A percentile compares a stretch with the other conserved stretches of the same genome.
Conservation (phyloP, 2,797 vertebrate species). For the Lophotriccus pileatus region DNA sequence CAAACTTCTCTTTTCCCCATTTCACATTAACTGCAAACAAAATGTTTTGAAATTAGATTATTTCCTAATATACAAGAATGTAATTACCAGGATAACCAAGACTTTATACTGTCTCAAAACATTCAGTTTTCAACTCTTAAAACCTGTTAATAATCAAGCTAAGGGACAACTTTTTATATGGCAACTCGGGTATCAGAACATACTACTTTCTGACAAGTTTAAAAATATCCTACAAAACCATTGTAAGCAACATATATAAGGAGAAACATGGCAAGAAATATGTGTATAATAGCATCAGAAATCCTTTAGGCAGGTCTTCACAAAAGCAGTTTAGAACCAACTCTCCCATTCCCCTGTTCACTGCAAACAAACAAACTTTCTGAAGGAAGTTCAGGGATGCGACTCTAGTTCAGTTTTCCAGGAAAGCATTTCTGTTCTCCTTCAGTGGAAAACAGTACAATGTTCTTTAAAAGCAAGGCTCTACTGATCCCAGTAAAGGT, state of each 20-base stretch:
- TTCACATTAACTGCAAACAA: conserved; percentile 91
- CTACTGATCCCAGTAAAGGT: neutral
- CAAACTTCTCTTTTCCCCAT: conserved; percentile 99
- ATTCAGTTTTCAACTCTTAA: neutral
- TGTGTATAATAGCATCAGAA: neutral
- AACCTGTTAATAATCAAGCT: neutral
- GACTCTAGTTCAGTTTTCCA: neutral
- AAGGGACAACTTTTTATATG: neutral
- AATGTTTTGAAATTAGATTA: neutral
- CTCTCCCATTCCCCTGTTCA: neutral
- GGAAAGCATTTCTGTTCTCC: neutral
- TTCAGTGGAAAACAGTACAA: neutral
- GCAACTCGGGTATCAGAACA: neutral
- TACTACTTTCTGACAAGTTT: neutral
- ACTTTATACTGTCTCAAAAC: neutral
- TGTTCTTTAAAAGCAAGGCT: neutral
- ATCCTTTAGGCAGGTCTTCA: neutral
- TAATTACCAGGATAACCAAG: neutral
- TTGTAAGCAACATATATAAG: fast-evolving
- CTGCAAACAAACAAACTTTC: neutral
- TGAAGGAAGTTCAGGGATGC: neutral
- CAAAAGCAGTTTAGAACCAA: neutral
- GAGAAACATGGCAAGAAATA: neutral
- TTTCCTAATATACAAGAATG: neutral
- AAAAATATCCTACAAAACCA: neutral